Conservation (phyloP, 1,140 invertebrate species). For the Papilio aristodemus region DNA sequence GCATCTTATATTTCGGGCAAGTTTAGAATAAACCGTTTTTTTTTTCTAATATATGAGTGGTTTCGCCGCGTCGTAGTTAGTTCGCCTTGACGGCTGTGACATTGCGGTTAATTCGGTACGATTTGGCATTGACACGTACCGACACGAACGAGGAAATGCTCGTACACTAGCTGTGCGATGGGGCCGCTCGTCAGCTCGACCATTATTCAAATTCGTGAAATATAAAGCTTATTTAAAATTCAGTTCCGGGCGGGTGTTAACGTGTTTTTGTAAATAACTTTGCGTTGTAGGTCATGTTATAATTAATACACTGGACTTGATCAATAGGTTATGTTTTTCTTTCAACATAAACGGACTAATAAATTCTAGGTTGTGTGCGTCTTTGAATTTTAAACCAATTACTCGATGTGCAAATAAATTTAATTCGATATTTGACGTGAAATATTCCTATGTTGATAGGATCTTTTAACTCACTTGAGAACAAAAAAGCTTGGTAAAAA, state of each 20-base stretch:
- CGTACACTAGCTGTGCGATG: constrained; percentile 42
- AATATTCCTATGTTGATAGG: too few relatives aligned
- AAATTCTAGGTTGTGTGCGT: not conserved
- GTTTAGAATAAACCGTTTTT: constrained; percentile 7
- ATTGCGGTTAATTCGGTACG: constrained; percentile 71
- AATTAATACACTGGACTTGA: constrained; percentile 4
- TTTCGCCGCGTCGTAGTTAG: constrained; percentile 42
- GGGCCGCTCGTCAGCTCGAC: constrained; percentile 37
- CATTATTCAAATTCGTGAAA: constrained; percentile 34
- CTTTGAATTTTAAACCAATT: too few relatives aligned
- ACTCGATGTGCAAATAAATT: too few relatives aligned
- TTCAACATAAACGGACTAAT: not conserved
- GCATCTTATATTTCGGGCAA: not conserved
- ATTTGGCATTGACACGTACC: constrained; percentile 69
- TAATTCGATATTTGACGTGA: too few relatives aligned
- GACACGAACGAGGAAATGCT: constrained; percentile 68
- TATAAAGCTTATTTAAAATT: constrained; percentile 25
- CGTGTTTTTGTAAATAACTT: constrained; percentile 9
- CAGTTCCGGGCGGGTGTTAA: constrained; percentile 17
- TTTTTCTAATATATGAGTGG: constrained; percentile 10
- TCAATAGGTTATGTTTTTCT: not conserved
- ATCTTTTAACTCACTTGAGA: too few relatives aligned
- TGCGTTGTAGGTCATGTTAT: constrained; percentile 19
- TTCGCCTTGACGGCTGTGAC: constrained; percentile 62
- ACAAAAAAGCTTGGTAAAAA: too few relatives aligned